Conservation (phyloP, 1,140 invertebrate genomes). For the Drosophila navojoa region DNA sequence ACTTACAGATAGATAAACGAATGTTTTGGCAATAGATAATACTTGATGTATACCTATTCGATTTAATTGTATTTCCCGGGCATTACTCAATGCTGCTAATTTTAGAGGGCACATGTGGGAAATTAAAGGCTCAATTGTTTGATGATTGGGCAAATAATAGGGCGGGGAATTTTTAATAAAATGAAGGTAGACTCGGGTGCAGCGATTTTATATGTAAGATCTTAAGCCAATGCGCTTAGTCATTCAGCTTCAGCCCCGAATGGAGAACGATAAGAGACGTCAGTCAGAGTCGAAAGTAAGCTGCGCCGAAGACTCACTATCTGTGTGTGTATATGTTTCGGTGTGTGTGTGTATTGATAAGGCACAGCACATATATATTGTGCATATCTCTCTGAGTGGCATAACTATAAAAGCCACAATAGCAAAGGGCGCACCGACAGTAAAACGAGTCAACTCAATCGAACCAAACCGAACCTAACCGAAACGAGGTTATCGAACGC, state of each 20-base stretch:
- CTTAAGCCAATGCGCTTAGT: slow-evolving; percentile 32
- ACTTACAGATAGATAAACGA: neutral
- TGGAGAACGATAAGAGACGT: slow-evolving; percentile 37
- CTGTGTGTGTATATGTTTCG: neutral
- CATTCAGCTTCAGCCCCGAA: slow-evolving; percentile 15
- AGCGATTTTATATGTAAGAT: neutral
- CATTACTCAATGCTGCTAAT: slow-evolving; percentile 13
- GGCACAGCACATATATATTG: slow-evolving; percentile 11
- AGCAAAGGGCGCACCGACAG: slow-evolving; percentile 26
- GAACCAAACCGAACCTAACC: slow-evolving; percentile 8
- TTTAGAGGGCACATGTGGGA: slow-evolving; percentile 8
- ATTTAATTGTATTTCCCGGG: too few relatives aligned
- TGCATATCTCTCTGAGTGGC: slow-evolving; percentile 15
- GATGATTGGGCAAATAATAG: neutral
- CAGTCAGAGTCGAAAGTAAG: slow-evolving; percentile 33
- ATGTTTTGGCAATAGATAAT: too few relatives aligned
- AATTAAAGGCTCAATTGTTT: slow-evolving; percentile 16
- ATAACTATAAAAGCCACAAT: slow-evolving; percentile 45
- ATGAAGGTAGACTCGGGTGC: neutral
- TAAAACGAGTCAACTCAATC: slow-evolving; percentile 23
- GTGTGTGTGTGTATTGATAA: slow-evolving; percentile 20
- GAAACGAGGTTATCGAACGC: neutral
- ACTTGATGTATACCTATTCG: too few relatives aligned
- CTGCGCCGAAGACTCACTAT: slow-evolving; percentile 27
- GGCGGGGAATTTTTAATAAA: slow-evolving; percentile 16